Percentiles rank a stretch among this genome's conserved stretches.
These are phyloP conservation scores for Atta colombica DNA, from an alignment of 1,140 invertebrate genomes.

Conservation along the genomic window DNA sequence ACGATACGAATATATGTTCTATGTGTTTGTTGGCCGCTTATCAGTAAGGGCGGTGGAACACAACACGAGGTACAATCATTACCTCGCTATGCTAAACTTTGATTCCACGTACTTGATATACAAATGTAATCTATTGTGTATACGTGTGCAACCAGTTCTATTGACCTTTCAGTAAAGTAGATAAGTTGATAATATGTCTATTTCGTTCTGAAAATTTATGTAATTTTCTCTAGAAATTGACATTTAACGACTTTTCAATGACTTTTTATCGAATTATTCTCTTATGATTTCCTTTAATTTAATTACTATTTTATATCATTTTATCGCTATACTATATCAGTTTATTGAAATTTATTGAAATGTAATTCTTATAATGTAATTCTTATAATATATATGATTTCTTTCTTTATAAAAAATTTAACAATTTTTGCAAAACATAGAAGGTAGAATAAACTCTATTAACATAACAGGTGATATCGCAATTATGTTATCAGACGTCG, in stretches of 20 bases:
- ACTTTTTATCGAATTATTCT: background rate
- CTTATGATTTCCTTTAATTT: slow-evolving; percentile 1
- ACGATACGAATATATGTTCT: slow-evolving; percentile 47
- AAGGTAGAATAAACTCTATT: background rate
- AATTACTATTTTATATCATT: background rate
- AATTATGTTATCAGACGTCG: background rate
- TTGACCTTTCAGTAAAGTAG: slow-evolving; percentile 38
- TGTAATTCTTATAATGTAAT: slow-evolving; percentile 14
- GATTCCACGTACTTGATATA: slow-evolving; percentile 19
- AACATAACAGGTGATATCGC: background rate
- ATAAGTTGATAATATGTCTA: slow-evolving; percentile 24
- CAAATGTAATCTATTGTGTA: background rate
- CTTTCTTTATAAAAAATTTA: background rate
- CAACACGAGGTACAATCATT: slow-evolving; percentile 27
- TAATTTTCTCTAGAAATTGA: background rate
- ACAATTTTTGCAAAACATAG: background rate
- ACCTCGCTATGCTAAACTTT: slow-evolving; percentile 30
- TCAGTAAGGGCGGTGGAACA: slow-evolving; percentile 25
- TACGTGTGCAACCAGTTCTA: slow-evolving; percentile 6
- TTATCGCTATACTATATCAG: background rate
- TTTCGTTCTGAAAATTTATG: background rate
- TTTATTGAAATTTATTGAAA: background rate
- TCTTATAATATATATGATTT: background rate
- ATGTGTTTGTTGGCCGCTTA: slow-evolving; percentile 53
- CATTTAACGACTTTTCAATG: too few relatives aligned